Conservation (phyloP, 2,797 vertebrate genomes). For the Triplophysa bombifrons region DNA sequence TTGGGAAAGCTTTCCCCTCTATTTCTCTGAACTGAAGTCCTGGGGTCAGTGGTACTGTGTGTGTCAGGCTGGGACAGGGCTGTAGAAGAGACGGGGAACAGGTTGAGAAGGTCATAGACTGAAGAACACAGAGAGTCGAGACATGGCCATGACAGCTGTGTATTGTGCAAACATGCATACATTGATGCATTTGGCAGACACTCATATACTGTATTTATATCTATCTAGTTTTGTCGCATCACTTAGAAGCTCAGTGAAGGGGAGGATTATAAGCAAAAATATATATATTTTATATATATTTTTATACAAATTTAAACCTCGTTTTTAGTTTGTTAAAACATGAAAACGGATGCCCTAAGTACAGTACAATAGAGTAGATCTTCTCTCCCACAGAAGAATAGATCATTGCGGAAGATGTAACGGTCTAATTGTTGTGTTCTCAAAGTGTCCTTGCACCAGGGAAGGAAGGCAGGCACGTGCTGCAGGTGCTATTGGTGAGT, state of each 20-base stretch:
- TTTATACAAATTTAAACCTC: no score
- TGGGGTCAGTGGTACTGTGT: slow-evolving; percentile 15
- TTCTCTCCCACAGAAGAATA: background rate
- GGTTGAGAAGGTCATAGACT: slow-evolving; percentile 23
- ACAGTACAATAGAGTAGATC: background rate
- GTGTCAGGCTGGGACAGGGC: slow-evolving; percentile 7
- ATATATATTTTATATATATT: no score
- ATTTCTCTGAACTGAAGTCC: slow-evolving; percentile 20
- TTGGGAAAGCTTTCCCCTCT: slow-evolving; percentile 19
- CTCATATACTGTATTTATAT: background rate
- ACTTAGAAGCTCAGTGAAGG: no score
- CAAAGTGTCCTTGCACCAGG: slow-evolving; percentile 33
- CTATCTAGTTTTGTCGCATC: no score
- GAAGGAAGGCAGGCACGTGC: slow-evolving; percentile 13
- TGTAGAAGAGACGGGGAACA: background rate
- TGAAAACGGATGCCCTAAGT: background rate
- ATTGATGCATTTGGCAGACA: background rate
- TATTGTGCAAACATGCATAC: background rate
- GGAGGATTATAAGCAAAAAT: no score
- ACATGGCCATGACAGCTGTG: background rate
- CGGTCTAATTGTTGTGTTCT: slow-evolving; percentile 1
- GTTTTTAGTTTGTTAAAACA: no score
- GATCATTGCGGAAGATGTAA: background rate
- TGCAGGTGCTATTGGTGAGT: background rate
- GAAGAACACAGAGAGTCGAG: slow-evolving; percentile 17